Conservation (phyloP, 1,140 invertebrate species). For the Ips nitidus region DNA sequence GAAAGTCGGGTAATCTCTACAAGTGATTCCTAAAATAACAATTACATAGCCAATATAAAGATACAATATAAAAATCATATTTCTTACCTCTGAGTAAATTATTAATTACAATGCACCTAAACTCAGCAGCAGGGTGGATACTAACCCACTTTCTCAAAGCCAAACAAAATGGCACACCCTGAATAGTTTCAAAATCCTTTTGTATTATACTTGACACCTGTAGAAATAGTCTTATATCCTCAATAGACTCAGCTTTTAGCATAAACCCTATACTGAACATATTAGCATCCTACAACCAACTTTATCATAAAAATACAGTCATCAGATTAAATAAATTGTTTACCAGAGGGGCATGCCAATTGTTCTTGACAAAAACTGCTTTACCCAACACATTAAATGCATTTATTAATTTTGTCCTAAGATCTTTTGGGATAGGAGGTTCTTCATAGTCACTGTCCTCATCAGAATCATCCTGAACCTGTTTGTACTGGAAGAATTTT, state of each 20-base stretch:
- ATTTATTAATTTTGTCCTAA: slow-evolving; percentile 42
- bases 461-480: slow-evolving; percentile 31
- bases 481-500: slow-evolving; percentile 37
- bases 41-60: too few relatives aligned
- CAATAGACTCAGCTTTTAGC: slow-evolving; percentile 45
- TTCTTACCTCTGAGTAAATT: slow-evolving; percentile 43
- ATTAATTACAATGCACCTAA: slow-evolving; percentile 49
- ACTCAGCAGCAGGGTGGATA: slow-evolving; percentile 50
- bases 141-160: slow-evolving; percentile 46
- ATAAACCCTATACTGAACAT: slow-evolving; percentile 47
- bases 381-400: slow-evolving; percentile 42
- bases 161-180: slow-evolving; percentile 45
- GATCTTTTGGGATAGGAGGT: neutral
- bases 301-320: slow-evolving; percentile 7
- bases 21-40: slow-evolving; percentile 40
- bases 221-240: slow-evolving; percentile 46
- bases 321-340: neutral
- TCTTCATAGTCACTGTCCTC: slow-evolving; percentile 11
- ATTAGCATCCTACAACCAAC: slow-evolving; percentile 45
- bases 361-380: slow-evolving; percentile 48
- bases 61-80: neutral
- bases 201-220: slow-evolving; percentile 44
- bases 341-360: slow-evolving; percentile 48
- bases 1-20: slow-evolving; percentile 50
- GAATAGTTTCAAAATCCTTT: slow-evolving; percentile 45